Base-by-base conservation (phyloP, 2,113 vertebrate species). In the Sisor rabdophorus region DNA sequence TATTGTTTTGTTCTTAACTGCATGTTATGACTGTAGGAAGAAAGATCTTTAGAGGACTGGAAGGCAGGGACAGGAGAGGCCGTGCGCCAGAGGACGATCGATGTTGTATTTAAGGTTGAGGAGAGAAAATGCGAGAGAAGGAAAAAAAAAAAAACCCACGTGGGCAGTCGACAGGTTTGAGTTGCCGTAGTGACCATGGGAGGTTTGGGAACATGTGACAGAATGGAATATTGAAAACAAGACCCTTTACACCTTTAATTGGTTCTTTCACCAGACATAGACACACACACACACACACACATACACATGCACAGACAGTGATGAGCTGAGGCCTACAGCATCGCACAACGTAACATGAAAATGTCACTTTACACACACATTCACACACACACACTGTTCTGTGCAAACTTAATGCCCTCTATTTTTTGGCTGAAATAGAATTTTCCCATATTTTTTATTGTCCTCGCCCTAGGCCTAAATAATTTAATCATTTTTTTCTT, bases 331-430 rank as follows among this genome's bases (percentile, higher is more conserved):
- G 65, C 70, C 52, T 75, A 64, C 56, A 26, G 72, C 69, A 76
- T 84, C 70, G 79, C 30, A 73, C 76, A 76, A 28, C 78, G 53
- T 73, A 40, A 48, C 79, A 63, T 80, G 69, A 19, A 63, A 83
- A 79, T 68, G 73, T 80, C 64, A 77, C 48, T 79, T 59, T n/a
- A 84, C 64, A 70, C 28, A 71, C 28, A 60, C 58, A 54, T 71
- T 24, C 72, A 61, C 24, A 44, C 61, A 47, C 63, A 72, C 59
- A 30, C 20, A 17, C 52, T 22, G 54, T 69, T 22, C 13, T 26
- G 19, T 60, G 60, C 54, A 73, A 55, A 63, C 74, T 28, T 69
- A 59, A 79, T 79, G 53, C 50, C 71, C 73, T 72, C 44, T 68
- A 17, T 73, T 44, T 77, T 40, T 48, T n/a, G 22, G 22, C 17